Evolutionary conservation across 2,888 invertebrate genomes (phyloP).

Genomic region (Xanthia icteritia): DNA sequence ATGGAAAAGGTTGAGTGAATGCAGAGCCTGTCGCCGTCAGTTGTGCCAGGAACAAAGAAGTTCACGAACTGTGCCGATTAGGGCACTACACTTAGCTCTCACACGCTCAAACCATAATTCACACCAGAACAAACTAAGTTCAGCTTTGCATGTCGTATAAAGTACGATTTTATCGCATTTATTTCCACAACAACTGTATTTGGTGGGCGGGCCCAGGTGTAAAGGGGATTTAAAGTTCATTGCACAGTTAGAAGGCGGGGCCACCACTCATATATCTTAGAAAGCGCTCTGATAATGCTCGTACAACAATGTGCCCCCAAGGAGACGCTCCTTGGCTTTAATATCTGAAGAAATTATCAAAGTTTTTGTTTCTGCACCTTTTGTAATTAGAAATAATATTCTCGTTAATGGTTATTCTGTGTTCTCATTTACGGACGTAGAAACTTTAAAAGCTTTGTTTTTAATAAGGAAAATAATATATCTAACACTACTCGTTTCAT

Average conservation of each 20-base stretch:
- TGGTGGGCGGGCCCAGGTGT: conserved; percentile 86
- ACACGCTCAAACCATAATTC: conserved; percentile 72
- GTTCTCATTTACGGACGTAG: conserved; percentile 32
- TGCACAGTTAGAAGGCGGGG: conserved; percentile 86
- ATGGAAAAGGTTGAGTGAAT: conserved; percentile 55
- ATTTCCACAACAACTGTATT: conserved; percentile 86
- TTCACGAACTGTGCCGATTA: conserved; percentile 59
- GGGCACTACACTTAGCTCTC: conserved; percentile 55
- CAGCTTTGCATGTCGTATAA: conserved; percentile 82
- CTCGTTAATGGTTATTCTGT: conserved; percentile 52
- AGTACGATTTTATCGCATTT: conserved; percentile 84
- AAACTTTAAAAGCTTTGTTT: conserved; percentile 31
- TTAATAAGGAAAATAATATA: conserved; percentile 11
- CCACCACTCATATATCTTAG: conserved; percentile 84
- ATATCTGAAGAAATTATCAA: conserved; percentile 72
- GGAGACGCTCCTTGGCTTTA: conserved; percentile 72
- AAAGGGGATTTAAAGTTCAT: conserved; percentile 88
- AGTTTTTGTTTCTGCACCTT: conserved; percentile 57
- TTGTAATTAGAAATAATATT: conserved; percentile 62
- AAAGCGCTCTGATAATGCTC: conserved; percentile 82
- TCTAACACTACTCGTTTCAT: conserved; percentile 20
- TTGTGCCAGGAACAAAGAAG: conserved; percentile 52
- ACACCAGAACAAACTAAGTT: conserved; percentile 74
- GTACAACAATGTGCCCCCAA: conserved; percentile 76
- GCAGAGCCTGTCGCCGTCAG: conserved; percentile 63